phyloP scores from a whole-genome alignment of 2,888 invertebrate species.

The Yponomeuta evonymella region DNA sequence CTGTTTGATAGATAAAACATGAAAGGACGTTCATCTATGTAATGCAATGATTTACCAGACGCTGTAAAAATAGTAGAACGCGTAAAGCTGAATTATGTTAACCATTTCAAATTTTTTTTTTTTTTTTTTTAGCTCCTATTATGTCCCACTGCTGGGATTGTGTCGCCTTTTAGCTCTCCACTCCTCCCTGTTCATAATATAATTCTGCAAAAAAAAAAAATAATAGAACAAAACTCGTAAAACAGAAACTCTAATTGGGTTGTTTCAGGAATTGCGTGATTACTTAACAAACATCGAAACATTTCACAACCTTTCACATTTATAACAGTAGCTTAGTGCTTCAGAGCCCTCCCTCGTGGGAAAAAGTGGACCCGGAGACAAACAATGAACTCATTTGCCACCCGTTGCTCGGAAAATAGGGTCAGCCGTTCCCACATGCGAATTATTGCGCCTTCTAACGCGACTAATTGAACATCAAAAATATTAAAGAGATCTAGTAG shows the following conservation, averaged over 20 bases:
- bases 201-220: too few species aligned
- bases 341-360: not conserved
- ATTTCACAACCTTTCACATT: not conserved
- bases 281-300: not conserved
- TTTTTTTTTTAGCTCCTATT: too few species aligned
- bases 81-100: too few species aligned
- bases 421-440: slow-evolving; percentile 29
- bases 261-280: too few species aligned
- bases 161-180: too few species aligned
- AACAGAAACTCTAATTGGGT: not conserved
- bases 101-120: too few species aligned
- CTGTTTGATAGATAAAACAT: too few species aligned
- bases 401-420: slow-evolving; percentile 33
- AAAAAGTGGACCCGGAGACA: slow-evolving; percentile 33
- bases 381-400: slow-evolving; percentile 51
- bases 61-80: too few species aligned
- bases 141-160: too few species aligned
- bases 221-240: not conserved
- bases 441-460: slow-evolving; percentile 3
- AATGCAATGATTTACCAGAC: too few species aligned
- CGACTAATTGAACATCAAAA: slow-evolving; percentile 18
- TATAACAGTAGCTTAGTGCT: not conserved
- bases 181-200: too few species aligned
- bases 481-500: not conserved
- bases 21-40: too few species aligned